Evolutionary conservation across 2,113 vertebrate genomes (phyloP).

Genomic region (Nymphicus hollandicus): DNA sequence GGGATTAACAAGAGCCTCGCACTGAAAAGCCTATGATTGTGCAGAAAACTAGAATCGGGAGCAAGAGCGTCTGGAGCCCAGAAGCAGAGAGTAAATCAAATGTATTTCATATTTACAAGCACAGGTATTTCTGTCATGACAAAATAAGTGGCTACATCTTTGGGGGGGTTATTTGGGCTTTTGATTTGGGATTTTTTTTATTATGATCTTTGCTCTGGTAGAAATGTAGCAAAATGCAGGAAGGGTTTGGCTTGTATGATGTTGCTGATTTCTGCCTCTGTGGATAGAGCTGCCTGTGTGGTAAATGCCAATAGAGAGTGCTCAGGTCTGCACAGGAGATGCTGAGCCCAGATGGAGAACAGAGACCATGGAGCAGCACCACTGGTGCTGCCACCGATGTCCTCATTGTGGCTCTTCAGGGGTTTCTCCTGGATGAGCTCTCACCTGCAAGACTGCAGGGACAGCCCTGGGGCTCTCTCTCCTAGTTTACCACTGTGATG

Average conservation of each 20-base stretch:
- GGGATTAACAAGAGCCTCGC: not conserved
- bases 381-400: not conserved
- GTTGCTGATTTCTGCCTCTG: not conserved
- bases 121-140: not conserved
- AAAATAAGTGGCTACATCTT: not conserved
- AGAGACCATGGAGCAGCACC: rapidly evolving
- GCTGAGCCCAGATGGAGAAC: rapidly evolving
- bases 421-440: not conserved
- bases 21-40: not conserved
- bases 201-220: not conserved
- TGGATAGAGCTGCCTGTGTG: too few relatives aligned
- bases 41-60: not conserved
- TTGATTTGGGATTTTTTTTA: rapidly evolving
- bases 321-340: rapidly evolving
- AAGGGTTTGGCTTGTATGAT: not conserved
- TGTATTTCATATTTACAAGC: not conserved
- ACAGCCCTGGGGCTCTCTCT: not conserved
- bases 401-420: rapidly evolving
- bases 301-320: not conserved
- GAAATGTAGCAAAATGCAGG: not conserved
- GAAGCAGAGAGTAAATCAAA: not conserved
- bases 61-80: not conserved
- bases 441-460: rapidly evolving
- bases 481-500: rapidly evolving
- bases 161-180: not conserved